A percentile compares a stretch with the other conserved stretches of the same genome.
These are phyloP conservation scores for Resseliella maxima DNA, from an alignment of 2,888 invertebrate genomes.

Conservation along the genomic window DNA sequence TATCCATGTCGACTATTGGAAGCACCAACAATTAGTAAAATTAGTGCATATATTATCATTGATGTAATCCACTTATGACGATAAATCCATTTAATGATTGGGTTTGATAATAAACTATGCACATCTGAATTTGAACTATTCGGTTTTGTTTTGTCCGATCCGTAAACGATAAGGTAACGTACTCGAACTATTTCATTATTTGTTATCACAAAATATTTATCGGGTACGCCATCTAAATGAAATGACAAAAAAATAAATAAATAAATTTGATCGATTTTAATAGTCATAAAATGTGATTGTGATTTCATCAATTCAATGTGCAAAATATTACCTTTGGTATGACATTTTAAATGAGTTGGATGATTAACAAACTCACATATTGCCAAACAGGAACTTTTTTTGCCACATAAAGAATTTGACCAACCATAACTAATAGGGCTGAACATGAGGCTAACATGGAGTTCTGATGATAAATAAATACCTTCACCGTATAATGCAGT, in stretches of 20 bases:
- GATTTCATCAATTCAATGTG: slow-evolving; percentile 29
- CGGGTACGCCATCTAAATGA: slow-evolving; percentile 69
- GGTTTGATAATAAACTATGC: neutral
- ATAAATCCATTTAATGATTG: slow-evolving; percentile 70
- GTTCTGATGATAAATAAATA: slow-evolving; percentile 80
- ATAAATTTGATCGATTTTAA: too few relatives aligned
- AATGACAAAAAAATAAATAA: too few relatives aligned
- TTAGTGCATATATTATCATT: slow-evolving; percentile 73
- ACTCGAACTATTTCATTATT: slow-evolving; percentile 81
- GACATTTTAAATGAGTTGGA: slow-evolving; percentile 72
- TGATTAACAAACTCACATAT: slow-evolving; percentile 84
- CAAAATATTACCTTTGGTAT: slow-evolving; percentile 63
- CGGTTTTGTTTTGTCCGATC: slow-evolving; percentile 60
- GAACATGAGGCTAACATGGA: slow-evolving; percentile 77
- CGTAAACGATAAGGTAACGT: slow-evolving; percentile 81
- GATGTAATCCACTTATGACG: slow-evolving; percentile 74
- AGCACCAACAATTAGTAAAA: slow-evolving; percentile 74
- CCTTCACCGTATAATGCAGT: slow-evolving; percentile 77
- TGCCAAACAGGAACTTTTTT: slow-evolving; percentile 81
- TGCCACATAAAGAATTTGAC: slow-evolving; percentile 80
- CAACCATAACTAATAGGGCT: slow-evolving; percentile 81
- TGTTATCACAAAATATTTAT: slow-evolving; percentile 79
- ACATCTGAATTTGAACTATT: neutral
- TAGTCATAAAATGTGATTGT: too few relatives aligned
- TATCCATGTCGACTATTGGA: slow-evolving; percentile 74